phyloP scores from a whole-genome alignment of 1,140 invertebrate species.

The Popillia japonica region DNA sequence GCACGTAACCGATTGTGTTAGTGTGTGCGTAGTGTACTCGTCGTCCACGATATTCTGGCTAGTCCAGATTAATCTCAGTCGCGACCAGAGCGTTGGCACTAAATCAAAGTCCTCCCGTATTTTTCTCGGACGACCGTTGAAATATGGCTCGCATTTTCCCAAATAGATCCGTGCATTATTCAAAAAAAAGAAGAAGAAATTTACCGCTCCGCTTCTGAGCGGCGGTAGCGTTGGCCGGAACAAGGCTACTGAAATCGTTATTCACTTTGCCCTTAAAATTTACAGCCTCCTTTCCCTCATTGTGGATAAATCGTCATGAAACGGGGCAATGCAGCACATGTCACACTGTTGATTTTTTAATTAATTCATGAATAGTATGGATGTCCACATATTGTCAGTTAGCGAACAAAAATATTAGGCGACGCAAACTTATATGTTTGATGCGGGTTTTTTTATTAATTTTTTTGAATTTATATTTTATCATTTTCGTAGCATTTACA shows the following conservation, averaged over 20 bases:
- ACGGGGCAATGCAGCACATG: neutral
- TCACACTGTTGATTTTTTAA: neutral
- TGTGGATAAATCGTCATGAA: neutral
- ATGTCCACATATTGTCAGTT: too few relatives aligned
- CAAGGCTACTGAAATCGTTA: conserved; percentile 31
- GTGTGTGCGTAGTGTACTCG: neutral
- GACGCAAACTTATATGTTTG: too few relatives aligned
- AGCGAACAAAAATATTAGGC: too few relatives aligned
- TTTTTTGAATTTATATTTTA: too few relatives aligned
- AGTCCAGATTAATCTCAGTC: conserved; percentile 32
- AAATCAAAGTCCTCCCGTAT: conserved; percentile 31
- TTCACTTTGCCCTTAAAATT: conserved; percentile 22
- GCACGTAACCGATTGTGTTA: neutral
- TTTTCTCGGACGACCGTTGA: conserved; percentile 32
- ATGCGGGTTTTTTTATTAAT: too few relatives aligned
- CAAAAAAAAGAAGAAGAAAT: conserved; percentile 28
- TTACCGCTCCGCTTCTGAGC: conserved; percentile 2
- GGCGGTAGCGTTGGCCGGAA: conserved; percentile 19
- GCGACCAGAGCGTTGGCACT: conserved; percentile 27
- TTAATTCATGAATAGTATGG: conserved; percentile 16
- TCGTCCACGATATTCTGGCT: conserved; percentile 13
- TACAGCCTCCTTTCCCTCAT: neutral
- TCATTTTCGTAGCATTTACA: too few relatives aligned
- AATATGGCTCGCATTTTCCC: conserved; percentile 28
- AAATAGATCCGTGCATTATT: conserved; percentile 33